These are phyloP conservation scores for Thelaira solivaga DNA, from an alignment of 2,888 invertebrate species.

Conservation along the genomic window DNA sequence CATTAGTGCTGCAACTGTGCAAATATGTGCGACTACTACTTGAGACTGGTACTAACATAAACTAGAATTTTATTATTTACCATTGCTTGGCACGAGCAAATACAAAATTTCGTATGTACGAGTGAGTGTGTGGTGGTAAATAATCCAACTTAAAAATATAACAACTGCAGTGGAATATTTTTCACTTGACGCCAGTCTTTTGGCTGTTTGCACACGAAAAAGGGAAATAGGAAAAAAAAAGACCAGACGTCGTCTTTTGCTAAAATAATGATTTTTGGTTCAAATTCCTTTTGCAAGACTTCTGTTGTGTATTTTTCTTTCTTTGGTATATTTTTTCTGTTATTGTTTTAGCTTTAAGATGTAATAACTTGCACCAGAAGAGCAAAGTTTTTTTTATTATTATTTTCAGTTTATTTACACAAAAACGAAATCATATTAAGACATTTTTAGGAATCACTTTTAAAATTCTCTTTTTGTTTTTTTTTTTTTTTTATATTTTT, in stretches of 20 bases:
- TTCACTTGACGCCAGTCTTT: slow-evolving; percentile 39
- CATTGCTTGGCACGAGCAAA: background rate
- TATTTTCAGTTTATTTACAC: too few species aligned
- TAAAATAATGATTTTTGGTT: slow-evolving; percentile 24
- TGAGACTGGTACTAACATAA: background rate
- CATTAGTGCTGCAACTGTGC: too few species aligned
- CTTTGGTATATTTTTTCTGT: too few species aligned
- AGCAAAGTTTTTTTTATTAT: too few species aligned
- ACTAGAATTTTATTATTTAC: background rate
- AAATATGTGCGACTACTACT: too few species aligned
- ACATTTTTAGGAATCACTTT: background rate
- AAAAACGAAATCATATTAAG: background rate
- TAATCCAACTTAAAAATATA: slow-evolving; percentile 12
- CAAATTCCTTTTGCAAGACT: background rate
- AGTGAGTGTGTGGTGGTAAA: background rate
- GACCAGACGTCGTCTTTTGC: slow-evolving; percentile 39
- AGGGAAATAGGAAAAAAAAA: background rate
- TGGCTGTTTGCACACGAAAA: background rate
- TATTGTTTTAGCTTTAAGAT: background rate
- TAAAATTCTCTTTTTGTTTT: background rate
- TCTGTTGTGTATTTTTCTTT: background rate
- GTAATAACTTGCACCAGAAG: background rate
- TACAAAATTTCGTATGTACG: background rate
- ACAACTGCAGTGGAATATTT: slow-evolving; percentile 37
- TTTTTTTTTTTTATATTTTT: background rate